Percentiles rank a stretch among this genome's conserved stretches.
These are phyloP conservation scores for Phallusia fumigata DNA, from an alignment of 23 tunicate genomes.

Conservation along the genomic window DNA sequence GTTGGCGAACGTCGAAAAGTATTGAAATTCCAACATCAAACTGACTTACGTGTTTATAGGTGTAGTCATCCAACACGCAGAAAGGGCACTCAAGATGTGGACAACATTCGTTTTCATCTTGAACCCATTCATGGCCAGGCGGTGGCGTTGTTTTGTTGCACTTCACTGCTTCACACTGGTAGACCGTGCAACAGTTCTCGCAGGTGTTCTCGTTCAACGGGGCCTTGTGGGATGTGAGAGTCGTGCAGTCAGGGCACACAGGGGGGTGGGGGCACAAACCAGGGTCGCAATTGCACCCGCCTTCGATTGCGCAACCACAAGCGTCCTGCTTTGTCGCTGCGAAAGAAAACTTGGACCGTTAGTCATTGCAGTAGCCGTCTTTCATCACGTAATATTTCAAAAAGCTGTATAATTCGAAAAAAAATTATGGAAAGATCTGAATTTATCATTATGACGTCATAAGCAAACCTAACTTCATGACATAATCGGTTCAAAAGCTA, in stretches of 20 bases:
- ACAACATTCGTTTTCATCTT: background rate
- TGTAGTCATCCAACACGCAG: background rate
- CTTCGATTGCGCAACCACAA: background rate
- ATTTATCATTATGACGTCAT: background rate
- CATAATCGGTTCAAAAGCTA: too few relatives aligned
- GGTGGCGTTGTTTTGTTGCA: background rate
- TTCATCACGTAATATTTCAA: too few relatives aligned
- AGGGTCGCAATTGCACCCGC: background rate
- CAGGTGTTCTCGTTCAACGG: background rate
- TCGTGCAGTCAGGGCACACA: background rate
- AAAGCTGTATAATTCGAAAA: too few relatives aligned
- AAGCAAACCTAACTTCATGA: too few relatives aligned
- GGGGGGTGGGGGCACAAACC: background rate
- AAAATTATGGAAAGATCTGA: background rate
- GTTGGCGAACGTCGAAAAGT: too few relatives aligned
- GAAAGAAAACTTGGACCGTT: too few relatives aligned
- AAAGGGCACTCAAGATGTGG: background rate
- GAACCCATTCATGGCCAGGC: background rate
- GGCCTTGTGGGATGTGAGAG: background rate
- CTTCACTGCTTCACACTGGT: background rate
- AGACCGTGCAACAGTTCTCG: background rate
- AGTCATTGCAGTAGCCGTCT: too few relatives aligned
- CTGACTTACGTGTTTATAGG: background rate
- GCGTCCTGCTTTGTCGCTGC: background rate
- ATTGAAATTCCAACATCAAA: too few relatives aligned